Percentiles rank a stretch among this genome's conserved stretches.
Evolutionary conservation across 2,113 vertebrate genomes (phyloP).

Genomic region (Serilophus lunatus): DNA sequence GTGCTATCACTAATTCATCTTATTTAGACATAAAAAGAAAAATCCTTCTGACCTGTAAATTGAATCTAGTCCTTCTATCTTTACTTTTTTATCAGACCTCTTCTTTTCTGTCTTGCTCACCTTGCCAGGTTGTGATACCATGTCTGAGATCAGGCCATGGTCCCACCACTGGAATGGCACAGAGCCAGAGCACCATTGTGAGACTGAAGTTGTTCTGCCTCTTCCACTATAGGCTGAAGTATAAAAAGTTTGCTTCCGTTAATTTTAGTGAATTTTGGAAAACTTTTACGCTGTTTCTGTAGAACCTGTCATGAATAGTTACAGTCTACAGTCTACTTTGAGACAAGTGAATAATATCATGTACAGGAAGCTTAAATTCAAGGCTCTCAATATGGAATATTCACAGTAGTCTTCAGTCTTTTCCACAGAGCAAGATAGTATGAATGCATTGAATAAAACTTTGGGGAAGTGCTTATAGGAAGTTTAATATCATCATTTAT

Average conservation of each 20-base stretch:
- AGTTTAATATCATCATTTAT: background rate
- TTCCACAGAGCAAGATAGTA: background rate
- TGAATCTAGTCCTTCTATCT: background rate
- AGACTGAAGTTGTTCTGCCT: background rate
- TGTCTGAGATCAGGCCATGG: background rate
- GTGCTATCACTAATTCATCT: background rate
- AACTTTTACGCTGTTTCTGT: background rate
- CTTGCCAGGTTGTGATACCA: background rate
- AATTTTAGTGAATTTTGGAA: background rate
- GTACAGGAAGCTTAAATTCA: background rate
- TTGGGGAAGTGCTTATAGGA: background rate
- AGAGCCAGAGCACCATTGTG: background rate
- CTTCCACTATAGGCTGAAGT: background rate
- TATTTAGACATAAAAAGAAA: background rate
- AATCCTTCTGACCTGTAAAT: background rate
- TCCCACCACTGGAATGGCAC: background rate
- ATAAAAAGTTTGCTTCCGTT: background rate
- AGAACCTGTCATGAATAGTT: background rate
- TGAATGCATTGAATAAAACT: background rate
- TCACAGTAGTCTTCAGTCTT: no score
- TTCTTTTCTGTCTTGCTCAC: background rate
- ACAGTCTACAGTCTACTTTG: background rate
- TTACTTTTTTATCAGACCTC: background rate
- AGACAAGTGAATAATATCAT: background rate
- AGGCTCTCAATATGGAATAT: background rate